Conservation (phyloP, 1,140 invertebrate genomes). For the Aphaenogaster floridana region DNA sequence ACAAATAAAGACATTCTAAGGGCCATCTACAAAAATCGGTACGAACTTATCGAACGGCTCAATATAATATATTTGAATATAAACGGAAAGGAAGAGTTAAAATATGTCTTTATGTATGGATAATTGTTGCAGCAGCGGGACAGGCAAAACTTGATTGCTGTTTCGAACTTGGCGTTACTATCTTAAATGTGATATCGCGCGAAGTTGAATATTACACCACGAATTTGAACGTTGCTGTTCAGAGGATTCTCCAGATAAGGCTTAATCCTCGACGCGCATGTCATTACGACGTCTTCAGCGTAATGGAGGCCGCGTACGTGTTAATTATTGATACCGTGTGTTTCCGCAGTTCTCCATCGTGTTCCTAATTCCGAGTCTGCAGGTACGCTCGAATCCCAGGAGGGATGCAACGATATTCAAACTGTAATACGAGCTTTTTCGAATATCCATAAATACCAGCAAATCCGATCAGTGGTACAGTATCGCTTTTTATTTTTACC, state of each 20-base stretch:
- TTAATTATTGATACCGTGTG: slow-evolving; percentile 44
- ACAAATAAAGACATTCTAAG: no score
- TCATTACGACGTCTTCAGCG: slow-evolving; percentile 1
- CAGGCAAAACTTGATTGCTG: neutral
- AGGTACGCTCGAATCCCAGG: neutral
- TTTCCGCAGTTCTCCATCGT: slow-evolving; percentile 20
- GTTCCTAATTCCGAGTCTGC: neutral
- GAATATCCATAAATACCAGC: neutral
- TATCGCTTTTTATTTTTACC: neutral
- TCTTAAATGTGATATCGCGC: neutral
- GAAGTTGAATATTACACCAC: neutral
- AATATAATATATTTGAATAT: neutral
- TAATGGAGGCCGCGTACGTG: neutral
- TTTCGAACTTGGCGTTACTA: neutral
- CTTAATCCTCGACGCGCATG: slow-evolving; percentile 7
- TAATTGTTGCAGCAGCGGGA: neutral
- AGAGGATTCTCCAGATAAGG: neutral
- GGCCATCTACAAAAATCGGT: no score
- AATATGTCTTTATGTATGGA: neutral
- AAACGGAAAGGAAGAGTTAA: neutral
- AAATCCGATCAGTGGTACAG: slow-evolving; percentile 18
- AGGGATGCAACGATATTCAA: slow-evolving; percentile 6
- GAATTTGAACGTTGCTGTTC: neutral
- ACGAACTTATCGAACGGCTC: no score
- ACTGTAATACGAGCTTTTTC: slow-evolving; percentile 20